Evolutionary conservation across 2,797 vertebrate genomes (phyloP).

Genomic region (Gephyroberyx darwinii): DNA sequence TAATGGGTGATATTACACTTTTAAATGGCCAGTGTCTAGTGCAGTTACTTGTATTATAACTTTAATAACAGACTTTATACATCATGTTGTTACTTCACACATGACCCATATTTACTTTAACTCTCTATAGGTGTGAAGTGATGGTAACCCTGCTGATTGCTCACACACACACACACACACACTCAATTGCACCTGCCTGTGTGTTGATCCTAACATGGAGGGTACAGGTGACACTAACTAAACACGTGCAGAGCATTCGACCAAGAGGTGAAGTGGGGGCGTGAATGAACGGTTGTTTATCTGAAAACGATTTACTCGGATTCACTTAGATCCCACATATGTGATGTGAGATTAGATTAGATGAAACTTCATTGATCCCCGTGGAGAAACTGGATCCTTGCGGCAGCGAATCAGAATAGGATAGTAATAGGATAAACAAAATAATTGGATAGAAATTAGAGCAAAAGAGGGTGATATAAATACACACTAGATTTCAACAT

Average conservation of each 20-base stretch:
- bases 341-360: too few species aligned
- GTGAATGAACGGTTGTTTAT: constrained; percentile 3
- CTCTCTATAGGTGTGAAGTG: constrained; percentile 20
- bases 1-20: too few species aligned
- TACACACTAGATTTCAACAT: too few species aligned
- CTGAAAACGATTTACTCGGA: constrained; percentile 2
- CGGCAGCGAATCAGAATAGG: too few species aligned
- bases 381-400: too few species aligned
- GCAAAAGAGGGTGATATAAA: too few species aligned
- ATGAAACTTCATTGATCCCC: too few species aligned
- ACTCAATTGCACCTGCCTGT: neutral
- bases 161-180: constrained; percentile 26
- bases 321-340: neutral
- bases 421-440: too few species aligned
- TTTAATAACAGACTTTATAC: constrained; percentile 27
- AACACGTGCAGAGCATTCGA: neutral
- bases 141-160: constrained; percentile 20
- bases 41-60: constrained; percentile 12
- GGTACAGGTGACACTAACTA: neutral
- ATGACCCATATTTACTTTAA: constrained; percentile 48
- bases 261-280: neutral
- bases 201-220: neutral
- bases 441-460: too few species aligned
- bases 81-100: constrained; percentile 44
- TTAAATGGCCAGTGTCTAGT: too few species aligned